Base-by-base conservation (phyloP, 2,888 invertebrate genomes). In the Caenorhabditis afra region DNA sequence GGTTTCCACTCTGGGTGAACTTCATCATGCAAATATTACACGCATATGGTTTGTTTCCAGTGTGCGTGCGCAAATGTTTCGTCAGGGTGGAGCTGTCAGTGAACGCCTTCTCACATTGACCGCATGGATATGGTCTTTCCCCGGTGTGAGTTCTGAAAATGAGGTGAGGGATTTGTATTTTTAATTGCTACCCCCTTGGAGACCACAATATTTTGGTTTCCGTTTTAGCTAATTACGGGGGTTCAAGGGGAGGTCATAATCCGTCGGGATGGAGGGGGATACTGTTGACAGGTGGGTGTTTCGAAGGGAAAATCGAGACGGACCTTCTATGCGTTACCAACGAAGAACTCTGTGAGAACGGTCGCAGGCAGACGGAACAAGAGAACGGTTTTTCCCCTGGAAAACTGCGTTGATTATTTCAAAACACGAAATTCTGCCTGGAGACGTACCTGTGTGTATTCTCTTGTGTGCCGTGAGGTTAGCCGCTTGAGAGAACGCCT, bases 41-140 rank as follows among this genome's bases (percentile, higher is more conserved):
- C 91, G 97, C 96, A 91, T 99, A 99, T 0, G 98, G 98, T 91
- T 98, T 99, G 91, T 96, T 96, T 98, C 92, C 92, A 64, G 94
- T 94, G 90, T 95, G 93, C 90, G 98, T 96, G 87, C 97, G 93
- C 81, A 97, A 92, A 91, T 98, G 98, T 91, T 99, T 98, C 64
- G 98, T 99, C 68, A 99, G 92, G 1, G 98, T 99, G 44, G 97
- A 97, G 90, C 97, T 97, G 91, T 99, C 98, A 4, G 97, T 97
- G 92, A 99, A 99, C 3, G 97, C 96, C 91, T 99, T 99, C 91
- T 96, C 96, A 92, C 99, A 99, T 88, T 96, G 94, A 84, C 95
- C 93, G 92, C 98, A 99, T 85, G 94, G 93, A 91, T 98, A 97
- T 0, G 98, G 98, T 73, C 97, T 93, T 91, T 98, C 97, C 1